Evolutionary conservation across 1,140 invertebrate genomes (phyloP).

Genomic region (Drosophila sturtevanti): DNA sequence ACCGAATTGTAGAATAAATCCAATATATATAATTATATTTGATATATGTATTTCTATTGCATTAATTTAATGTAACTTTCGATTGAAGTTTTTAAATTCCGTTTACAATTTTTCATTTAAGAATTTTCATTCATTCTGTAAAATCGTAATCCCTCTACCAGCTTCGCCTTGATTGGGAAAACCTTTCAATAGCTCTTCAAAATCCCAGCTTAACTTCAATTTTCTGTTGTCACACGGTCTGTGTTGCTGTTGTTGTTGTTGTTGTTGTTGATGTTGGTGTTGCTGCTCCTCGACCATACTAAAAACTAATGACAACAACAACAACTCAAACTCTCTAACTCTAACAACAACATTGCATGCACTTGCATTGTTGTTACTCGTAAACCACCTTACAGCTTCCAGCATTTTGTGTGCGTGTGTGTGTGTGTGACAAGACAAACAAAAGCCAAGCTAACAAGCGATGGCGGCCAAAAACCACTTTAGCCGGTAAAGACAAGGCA

Average conservation of each 20-base stretch:
- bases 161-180: not conserved
- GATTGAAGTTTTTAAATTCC: too few relatives aligned
- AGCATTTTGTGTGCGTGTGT: constrained; percentile 12
- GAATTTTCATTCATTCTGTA: not conserved
- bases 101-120: too few relatives aligned
- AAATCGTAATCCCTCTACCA: not conserved
- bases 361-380: constrained; percentile 10
- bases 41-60: too few relatives aligned
- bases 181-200: constrained; percentile 13
- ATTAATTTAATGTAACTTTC: too few relatives aligned
- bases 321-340: constrained; percentile 19
- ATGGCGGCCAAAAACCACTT: constrained; percentile 71
- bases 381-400: constrained; percentile 48
- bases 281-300: constrained; percentile 21
- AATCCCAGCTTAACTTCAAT: constrained; percentile 29
- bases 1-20: too few relatives aligned
- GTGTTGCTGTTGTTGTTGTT: constrained; percentile 2
- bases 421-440: constrained; percentile 55
- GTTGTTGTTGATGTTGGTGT: not conserved
- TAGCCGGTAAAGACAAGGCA: constrained; percentile 54
- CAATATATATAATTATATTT: too few relatives aligned
- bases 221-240: constrained; percentile 14
- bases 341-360: constrained; percentile 21
- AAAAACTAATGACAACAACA: constrained; percentile 53
- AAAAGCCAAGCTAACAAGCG: constrained; percentile 72